Percentiles rank a stretch among this genome's conserved stretches.
phyloP scores from a whole-genome alignment of 2,888 invertebrate genomes.

The Drymonia ruficornis region DNA sequence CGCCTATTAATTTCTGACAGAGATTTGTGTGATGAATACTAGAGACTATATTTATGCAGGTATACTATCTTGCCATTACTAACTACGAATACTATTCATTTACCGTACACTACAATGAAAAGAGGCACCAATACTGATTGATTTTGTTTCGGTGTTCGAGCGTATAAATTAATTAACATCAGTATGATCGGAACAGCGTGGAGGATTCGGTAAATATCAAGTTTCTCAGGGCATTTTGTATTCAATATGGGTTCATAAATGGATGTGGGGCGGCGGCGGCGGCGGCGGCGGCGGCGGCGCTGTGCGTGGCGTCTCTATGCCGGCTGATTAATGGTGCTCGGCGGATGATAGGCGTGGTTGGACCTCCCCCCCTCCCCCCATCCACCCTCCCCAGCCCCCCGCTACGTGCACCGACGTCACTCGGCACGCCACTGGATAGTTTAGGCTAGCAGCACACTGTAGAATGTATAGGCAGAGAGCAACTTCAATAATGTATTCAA shows the following conservation, averaged over 20 bases:
- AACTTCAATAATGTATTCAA: too few relatives aligned
- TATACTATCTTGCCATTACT: conserved; percentile 12
- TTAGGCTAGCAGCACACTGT: background rate
- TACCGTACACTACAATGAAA: background rate
- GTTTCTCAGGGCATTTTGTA: conserved; percentile 41
- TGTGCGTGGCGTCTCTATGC: conserved; percentile 33
- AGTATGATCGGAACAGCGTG: conserved; percentile 18
- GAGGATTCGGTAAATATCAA: conserved; percentile 40
- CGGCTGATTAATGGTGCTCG: conserved; percentile 48
- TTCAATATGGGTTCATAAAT: conserved; percentile 42
- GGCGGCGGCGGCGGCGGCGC: conserved; percentile 13
- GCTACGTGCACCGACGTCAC: conserved; percentile 6
- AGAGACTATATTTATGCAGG: conserved; percentile 28
- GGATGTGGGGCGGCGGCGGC: conserved; percentile 29
- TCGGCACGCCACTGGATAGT: conserved; percentile 8
- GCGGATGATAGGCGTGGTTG: conserved; percentile 26
- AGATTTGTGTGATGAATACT: conserved; percentile 28
- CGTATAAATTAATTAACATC: conserved; percentile 38
- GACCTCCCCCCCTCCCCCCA: conserved; percentile 8
- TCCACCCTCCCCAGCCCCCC: conserved; percentile 9
- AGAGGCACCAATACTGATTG: conserved; percentile 3
- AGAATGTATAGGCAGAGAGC: background rate
- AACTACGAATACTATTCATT: conserved; percentile 1
- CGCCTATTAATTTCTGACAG: conserved; percentile 27
- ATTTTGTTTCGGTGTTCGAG: conserved; percentile 10